Conservation (phyloP, 2,888 invertebrate genomes). For the Cecidostiba fungosa region DNA sequence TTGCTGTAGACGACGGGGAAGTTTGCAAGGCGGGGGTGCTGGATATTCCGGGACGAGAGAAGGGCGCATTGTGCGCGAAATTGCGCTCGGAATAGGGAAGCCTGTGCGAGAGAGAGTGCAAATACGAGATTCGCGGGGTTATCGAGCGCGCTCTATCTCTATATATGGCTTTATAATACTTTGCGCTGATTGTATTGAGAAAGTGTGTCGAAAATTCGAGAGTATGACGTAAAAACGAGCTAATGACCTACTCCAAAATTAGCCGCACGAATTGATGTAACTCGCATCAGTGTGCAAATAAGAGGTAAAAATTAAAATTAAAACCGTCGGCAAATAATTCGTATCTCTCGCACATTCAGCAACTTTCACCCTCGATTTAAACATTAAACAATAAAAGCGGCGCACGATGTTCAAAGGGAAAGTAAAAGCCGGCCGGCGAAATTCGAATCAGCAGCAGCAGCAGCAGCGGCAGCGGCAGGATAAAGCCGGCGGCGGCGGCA, state of each 20-base stretch:
- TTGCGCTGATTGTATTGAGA: constrained; percentile 22
- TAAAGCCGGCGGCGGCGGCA: background rate
- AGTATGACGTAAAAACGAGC: background rate
- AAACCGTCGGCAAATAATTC: background rate
- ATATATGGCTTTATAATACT: background rate
- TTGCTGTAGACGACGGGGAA: constrained; percentile 1
- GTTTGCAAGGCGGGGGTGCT: constrained; percentile 29
- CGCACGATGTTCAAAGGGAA: constrained; percentile 12
- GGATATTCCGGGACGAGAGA: background rate
- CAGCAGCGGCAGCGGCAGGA: background rate
- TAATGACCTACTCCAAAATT: background rate
- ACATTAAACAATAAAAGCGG: constrained; percentile 52
- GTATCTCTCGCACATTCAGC: background rate
- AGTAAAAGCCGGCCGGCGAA: constrained; percentile 46
- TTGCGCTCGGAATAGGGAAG: background rate
- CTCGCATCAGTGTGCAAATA: no score
- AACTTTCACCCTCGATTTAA: constrained; percentile 41
- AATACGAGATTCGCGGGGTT: background rate
- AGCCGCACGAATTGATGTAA: background rate
- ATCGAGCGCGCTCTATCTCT: background rate
- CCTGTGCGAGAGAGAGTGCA: background rate
- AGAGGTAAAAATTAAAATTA: background rate
- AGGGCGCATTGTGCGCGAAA: background rate
- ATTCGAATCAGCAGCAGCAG: background rate
- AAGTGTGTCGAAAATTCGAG: no score